Evolutionary conservation across 2,888 invertebrate genomes (phyloP).

Genomic region (Lydus trimaculatus): DNA sequence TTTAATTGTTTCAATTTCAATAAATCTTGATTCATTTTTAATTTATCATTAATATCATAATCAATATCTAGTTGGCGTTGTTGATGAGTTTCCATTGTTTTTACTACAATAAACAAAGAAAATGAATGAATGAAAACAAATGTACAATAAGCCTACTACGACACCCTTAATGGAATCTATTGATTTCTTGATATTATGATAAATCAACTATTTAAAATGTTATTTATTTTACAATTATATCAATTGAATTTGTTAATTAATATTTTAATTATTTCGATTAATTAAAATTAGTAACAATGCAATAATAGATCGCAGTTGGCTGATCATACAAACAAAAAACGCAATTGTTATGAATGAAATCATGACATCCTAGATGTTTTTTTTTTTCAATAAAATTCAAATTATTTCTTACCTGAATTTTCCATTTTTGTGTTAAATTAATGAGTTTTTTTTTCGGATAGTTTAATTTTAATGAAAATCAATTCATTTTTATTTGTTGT

Average conservation of each 20-base stretch:
- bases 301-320: background rate
- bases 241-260: no score
- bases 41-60: background rate
- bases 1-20: constrained; percentile 14
- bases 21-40: background rate
- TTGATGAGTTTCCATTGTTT: background rate
- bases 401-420: background rate
- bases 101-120: background rate
- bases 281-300: no score
- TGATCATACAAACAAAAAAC: background rate
- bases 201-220: background rate
- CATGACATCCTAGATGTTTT: background rate
- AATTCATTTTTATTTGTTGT: background rate
- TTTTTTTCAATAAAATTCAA: background rate
- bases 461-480: background rate
- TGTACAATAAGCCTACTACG: background rate
- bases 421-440: background rate
- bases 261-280: no score
- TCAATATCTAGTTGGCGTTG: background rate
- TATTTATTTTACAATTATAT: no score
- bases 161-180: background rate
- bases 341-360: background rate
- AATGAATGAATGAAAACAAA: background rate
- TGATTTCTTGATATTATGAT: background rate
- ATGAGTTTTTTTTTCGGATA: no score